A percentile compares a stretch with the other conserved stretches of the same genome.
These are phyloP conservation scores for Eriosoma lanigerum DNA, from an alignment of 1,140 invertebrate species.

Conservation along the genomic window DNA sequence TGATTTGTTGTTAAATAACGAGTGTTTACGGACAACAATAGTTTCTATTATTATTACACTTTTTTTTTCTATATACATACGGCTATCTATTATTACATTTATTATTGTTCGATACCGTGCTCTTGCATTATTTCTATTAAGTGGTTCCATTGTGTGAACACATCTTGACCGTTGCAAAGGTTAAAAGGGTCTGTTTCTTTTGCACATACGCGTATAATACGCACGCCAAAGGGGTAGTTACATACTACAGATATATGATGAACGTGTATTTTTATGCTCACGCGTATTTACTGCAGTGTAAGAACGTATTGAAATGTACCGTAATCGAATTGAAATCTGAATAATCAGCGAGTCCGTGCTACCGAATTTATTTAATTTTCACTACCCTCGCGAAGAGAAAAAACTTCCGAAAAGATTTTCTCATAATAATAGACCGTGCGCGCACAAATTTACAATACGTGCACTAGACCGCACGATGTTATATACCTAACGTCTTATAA, in stretches of 20 bases:
- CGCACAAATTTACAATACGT: neutral
- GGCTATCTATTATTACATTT: slow-evolving; percentile 18
- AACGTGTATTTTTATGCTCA: too few species aligned
- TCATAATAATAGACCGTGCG: neutral
- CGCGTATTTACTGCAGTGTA: neutral
- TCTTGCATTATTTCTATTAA: slow-evolving; percentile 51
- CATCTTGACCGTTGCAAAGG: slow-evolving; percentile 52
- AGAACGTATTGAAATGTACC: slow-evolving; percentile 1
- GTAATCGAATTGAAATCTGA: slow-evolving; percentile 39
- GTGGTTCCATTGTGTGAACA: slow-evolving; percentile 51
- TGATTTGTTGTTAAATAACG: slow-evolving; percentile 40
- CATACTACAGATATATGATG: slow-evolving; percentile 9
- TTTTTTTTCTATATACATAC: neutral
- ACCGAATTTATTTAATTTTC: slow-evolving; percentile 33
- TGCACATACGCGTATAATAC: neutral
- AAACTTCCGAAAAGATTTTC: neutral
- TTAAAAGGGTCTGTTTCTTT: slow-evolving; percentile 50
- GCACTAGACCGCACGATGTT: neutral
- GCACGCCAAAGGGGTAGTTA: slow-evolving; percentile 26
- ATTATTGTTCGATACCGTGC: slow-evolving; percentile 34
- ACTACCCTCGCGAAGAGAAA: neutral
- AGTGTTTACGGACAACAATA: slow-evolving; percentile 37
- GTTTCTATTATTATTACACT: slow-evolving; percentile 1
- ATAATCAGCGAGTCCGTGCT: slow-evolving; percentile 9
- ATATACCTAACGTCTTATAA: neutral